A percentile compares a stretch with the other conserved stretches of the same genome.
Evolutionary conservation across 2,797 vertebrate species (phyloP).

Genomic region (Enteromius argenteus): DNA sequence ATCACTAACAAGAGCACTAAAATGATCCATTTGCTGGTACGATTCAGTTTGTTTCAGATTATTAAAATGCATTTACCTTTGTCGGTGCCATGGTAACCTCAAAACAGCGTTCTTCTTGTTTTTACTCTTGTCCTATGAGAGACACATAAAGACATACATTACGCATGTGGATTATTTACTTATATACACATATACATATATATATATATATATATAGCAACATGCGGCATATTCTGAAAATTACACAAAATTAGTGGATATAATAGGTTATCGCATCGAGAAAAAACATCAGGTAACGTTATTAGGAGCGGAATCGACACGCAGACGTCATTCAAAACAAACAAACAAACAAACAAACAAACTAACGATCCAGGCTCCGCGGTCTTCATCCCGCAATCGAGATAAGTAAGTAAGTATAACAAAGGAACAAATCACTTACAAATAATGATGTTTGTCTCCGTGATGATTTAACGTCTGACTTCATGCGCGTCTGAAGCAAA

Average conservation of each 20-base stretch:
- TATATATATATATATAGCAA: no score
- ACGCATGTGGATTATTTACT: not conserved
- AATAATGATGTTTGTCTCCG: not conserved
- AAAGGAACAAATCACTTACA: not conserved
- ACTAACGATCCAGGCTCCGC: not conserved
- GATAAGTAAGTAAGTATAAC: not conserved
- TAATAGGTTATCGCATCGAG: no score
- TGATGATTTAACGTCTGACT: not conserved
- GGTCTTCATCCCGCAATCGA: no score
- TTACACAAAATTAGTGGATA: not conserved
- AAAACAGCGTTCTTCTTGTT: not conserved
- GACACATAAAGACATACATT: not conserved
- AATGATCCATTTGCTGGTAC: not conserved
- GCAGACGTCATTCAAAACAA: not conserved
- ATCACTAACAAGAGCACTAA: not conserved
- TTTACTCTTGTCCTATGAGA: not conserved
- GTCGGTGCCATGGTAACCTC: conserved; percentile 10
- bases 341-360: not conserved
- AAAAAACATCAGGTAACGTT: no score
- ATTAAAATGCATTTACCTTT: conserved; percentile 7
- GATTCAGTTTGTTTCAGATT: not conserved
- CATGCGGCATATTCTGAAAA: not conserved
- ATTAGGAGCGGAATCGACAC: not conserved
- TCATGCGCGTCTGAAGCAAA: not conserved
- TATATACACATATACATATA: no score